Conservation (phyloP, 2,797 vertebrate genomes). For the Spinus pinus region DNA sequence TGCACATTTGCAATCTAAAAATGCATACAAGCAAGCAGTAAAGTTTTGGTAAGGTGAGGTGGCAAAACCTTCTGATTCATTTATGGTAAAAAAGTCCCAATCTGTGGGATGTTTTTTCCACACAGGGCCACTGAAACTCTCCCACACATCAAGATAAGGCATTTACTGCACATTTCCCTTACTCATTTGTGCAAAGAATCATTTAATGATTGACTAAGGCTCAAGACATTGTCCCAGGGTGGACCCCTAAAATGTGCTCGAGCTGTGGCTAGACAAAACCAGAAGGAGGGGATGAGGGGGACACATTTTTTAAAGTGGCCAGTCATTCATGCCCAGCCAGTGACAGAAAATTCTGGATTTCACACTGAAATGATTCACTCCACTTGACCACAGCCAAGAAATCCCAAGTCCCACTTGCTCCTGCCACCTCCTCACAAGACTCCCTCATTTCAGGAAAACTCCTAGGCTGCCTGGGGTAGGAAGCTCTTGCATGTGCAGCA, state of each 20-base stretch:
- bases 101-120: background rate
- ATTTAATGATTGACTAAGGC: background rate
- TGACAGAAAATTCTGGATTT: background rate
- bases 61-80: background rate
- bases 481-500: background rate
- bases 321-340: background rate
- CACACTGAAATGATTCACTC: rapidly evolving
- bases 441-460: background rate
- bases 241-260: background rate
- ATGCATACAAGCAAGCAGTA: rapidly evolving
- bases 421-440: rapidly evolving
- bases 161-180: background rate
- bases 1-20: too few relatives aligned
- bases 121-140: rapidly evolving
- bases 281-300: background rate
- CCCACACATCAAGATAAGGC: background rate
- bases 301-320: background rate
- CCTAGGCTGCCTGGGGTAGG: background rate
- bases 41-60: background rate
- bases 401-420: background rate
- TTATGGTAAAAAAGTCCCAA: background rate
- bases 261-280: background rate
- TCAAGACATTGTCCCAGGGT: rapidly evolving
- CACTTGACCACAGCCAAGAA: background rate
- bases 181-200: background rate